Percentiles rank a stretch among this genome's conserved stretches.
Evolutionary conservation across 2,797 vertebrate genomes (phyloP).

Genomic region (Danio kyathit): DNA sequence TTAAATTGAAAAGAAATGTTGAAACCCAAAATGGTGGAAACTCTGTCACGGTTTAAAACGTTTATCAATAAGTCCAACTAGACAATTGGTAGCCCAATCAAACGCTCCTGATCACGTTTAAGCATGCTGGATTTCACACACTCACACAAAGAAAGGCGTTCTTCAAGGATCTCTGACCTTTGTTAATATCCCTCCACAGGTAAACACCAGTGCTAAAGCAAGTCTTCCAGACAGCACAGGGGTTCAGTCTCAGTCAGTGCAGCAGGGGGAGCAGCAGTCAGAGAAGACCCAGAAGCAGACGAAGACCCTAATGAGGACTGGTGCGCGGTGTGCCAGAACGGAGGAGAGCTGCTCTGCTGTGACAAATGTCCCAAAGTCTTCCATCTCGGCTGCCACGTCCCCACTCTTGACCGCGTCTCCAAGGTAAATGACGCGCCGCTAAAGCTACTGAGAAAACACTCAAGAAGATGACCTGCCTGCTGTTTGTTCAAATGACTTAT

Average conservation of each 20-base stretch:
- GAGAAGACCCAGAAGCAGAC: slow-evolving; percentile 73
- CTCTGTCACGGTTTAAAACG: no score
- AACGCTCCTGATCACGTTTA: no score
- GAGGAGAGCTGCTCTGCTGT: slow-evolving; percentile 95
- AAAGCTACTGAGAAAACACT: no score
- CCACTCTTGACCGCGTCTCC: slow-evolving; percentile 93
- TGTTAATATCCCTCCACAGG: slow-evolving; percentile 64
- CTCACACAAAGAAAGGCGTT: no score
- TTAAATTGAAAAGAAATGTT: no score
- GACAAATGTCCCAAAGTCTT: slow-evolving; percentile 98
- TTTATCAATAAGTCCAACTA: no score
- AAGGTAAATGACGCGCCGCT: slow-evolving; percentile 74
- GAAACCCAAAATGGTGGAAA: no score
- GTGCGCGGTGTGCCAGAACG: slow-evolving; percentile 98
- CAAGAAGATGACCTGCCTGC: no score
- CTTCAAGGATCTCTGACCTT: background rate
- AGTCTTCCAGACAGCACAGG: slow-evolving; percentile 84
- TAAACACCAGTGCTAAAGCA: slow-evolving; percentile 76
- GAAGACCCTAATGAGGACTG: slow-evolving; percentile 94
- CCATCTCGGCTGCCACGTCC: slow-evolving; percentile 95
- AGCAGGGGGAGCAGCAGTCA: slow-evolving; percentile 56
- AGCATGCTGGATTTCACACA: no score
- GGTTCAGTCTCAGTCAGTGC: slow-evolving; percentile 71
- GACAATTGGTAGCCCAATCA: no score
- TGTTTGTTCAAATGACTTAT: no score